These are phyloP conservation scores for Drosophila monieri DNA, from an alignment of 2,888 invertebrate species.

Conservation along the genomic window DNA sequence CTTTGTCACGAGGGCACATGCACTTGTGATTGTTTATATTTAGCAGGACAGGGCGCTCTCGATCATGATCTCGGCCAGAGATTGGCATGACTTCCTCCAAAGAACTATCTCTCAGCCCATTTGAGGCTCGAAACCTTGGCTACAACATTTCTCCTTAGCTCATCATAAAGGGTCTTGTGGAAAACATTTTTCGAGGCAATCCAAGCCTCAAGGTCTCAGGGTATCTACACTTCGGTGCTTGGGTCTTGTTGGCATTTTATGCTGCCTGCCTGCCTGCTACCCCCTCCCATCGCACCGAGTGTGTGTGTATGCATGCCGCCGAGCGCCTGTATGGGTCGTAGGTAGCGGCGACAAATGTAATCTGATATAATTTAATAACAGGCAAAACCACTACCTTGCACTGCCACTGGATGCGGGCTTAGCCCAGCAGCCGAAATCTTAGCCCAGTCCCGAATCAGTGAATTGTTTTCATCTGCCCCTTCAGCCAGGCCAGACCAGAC, in stretches of 20 bases:
- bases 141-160: no score
- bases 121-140: background rate
- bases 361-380: slow-evolving; percentile 65
- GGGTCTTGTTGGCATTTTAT: slow-evolving; percentile 17
- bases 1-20: slow-evolving; percentile 44
- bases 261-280: slow-evolving; percentile 5
- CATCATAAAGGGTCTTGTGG: no score
- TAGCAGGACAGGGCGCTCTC: slow-evolving; percentile 5
- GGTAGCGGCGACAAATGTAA: slow-evolving; percentile 64
- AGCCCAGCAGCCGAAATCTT: slow-evolving; percentile 14
- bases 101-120: no score
- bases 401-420: slow-evolving; percentile 36
- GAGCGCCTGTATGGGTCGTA: slow-evolving; percentile 43
- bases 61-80: slow-evolving; percentile 12
- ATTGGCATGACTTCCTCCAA: no score
- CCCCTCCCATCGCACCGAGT: slow-evolving; percentile 5
- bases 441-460: slow-evolving; percentile 10
- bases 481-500: background rate
- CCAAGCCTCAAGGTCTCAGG: slow-evolving; percentile 7
- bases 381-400: slow-evolving; percentile 29
- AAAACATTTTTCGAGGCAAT: background rate
- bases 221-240: slow-evolving; percentile 14
- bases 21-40: slow-evolving; percentile 56
- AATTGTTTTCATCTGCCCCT: slow-evolving; percentile 10
- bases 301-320: slow-evolving; percentile 16